phyloP scores from a whole-genome alignment of 2,888 invertebrate genomes.

The Apomyelois bistriatella region DNA sequence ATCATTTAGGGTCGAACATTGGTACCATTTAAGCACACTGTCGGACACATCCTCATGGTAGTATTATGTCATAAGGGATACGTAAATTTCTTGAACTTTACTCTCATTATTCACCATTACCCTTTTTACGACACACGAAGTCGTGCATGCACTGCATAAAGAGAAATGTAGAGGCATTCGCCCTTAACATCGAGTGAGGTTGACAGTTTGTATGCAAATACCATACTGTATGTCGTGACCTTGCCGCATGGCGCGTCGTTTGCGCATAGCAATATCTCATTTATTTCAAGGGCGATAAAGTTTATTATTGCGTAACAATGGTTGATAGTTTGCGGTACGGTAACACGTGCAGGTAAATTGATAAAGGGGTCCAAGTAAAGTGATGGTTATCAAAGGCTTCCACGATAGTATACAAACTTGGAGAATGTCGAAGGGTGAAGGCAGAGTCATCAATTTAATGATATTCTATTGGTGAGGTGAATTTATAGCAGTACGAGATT shows the following conservation, averaged over 20 bases:
- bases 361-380: conserved; percentile 12
- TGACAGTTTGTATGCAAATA: conserved; percentile 55
- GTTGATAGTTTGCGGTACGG: conserved; percentile 2
- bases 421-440: neutral
- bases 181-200: conserved; percentile 14
- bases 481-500: neutral
- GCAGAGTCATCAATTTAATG: neutral
- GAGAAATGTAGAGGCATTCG: neutral
- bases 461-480: neutral
- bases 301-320: neutral
- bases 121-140: neutral
- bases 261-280: conserved; percentile 4
- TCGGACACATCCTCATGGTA: too few species aligned
- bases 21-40: too few species aligned
- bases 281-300: conserved; percentile 9
- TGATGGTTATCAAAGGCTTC: conserved; percentile 2
- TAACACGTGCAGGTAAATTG: conserved; percentile 22
- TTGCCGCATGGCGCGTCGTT: conserved; percentile 14
- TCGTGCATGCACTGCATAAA: conserved; percentile 3
- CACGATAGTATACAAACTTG: neutral
- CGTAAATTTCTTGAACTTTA: too few species aligned
- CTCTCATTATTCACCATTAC: neutral
- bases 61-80: too few species aligned
- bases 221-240: conserved; percentile 36
- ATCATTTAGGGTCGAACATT: too few species aligned